Conservation (phyloP, 2,888 invertebrate species). For the Odontocolon sp. region DNA sequence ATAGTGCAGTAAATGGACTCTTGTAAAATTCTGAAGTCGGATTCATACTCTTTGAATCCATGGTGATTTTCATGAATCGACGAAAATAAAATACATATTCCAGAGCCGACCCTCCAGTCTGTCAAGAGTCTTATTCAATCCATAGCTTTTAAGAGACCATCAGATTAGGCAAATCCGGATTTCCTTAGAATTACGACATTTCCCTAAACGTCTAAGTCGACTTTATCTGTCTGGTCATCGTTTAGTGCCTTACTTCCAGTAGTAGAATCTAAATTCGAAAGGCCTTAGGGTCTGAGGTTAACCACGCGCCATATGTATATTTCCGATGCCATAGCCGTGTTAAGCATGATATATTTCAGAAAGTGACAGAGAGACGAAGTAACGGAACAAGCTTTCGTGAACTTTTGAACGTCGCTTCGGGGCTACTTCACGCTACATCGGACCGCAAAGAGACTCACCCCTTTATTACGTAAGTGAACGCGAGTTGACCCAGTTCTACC, state of each 20-base stretch:
- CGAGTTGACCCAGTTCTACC: slow-evolving; percentile 42
- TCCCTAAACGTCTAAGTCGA: too few relatives aligned
- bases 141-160: too few relatives aligned
- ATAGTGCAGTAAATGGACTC: too few relatives aligned
- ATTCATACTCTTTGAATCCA: too few relatives aligned
- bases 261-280: slow-evolving; percentile 20
- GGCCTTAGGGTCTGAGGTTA: slow-evolving; percentile 32
- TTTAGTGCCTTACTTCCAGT: slow-evolving; percentile 10
- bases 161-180: too few relatives aligned
- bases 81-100: too few relatives aligned
- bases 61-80: too few relatives aligned
- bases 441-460: slow-evolving; percentile 43
- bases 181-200: too few relatives aligned
- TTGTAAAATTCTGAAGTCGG: too few relatives aligned
- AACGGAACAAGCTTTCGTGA: slow-evolving; percentile 42
- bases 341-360: slow-evolving; percentile 8
- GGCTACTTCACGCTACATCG: slow-evolving; percentile 49
- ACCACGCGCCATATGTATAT: slow-evolving; percentile 7
- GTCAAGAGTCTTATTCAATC: too few relatives aligned
- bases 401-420: slow-evolving; percentile 47
- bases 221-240: neutral
- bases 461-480: slow-evolving; percentile 43
- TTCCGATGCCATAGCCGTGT: neutral
- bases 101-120: too few relatives aligned
- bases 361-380: slow-evolving; percentile 26